A percentile compares a stretch with the other conserved stretches of the same genome.
Conservation (phyloP, 2,797 vertebrate genomes). For the Xenopus petersii region DNA sequence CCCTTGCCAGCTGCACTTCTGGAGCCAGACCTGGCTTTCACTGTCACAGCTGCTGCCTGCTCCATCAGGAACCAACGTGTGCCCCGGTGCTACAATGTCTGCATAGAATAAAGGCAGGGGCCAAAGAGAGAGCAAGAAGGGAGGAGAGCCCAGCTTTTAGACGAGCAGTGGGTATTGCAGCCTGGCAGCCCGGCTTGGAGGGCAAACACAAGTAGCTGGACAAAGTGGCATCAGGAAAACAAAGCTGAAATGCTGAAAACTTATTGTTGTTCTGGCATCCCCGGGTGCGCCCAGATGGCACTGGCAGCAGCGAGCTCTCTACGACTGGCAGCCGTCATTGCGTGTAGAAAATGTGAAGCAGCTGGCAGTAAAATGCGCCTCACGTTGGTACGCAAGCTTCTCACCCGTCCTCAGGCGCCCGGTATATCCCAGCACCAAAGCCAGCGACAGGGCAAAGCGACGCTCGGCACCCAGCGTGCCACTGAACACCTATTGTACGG, state of each 20-base stretch:
- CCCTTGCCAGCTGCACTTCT: slow-evolving; percentile 23
- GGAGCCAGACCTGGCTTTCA: slow-evolving; percentile 25
- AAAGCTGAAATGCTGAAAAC: not conserved
- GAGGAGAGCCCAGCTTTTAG: not conserved
- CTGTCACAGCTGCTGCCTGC: slow-evolving; percentile 22
- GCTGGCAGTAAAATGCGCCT: not conserved
- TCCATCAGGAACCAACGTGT: slow-evolving; percentile 16
- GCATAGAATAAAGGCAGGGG: not conserved
- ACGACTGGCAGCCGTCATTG: slow-evolving; percentile 9
- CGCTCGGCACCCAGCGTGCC: not conserved
- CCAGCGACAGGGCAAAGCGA: not conserved
- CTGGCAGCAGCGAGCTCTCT: not conserved
- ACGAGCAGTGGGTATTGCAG: not conserved
- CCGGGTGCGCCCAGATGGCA: slow-evolving; percentile 11
- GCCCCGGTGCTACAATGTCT: not conserved
- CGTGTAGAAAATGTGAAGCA: not conserved
- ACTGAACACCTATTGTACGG: too few species aligned
- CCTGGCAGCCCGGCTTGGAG: not conserved
- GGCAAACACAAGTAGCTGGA: not conserved
- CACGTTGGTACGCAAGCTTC: not conserved
- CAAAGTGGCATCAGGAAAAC: not conserved
- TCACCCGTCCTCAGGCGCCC: too few species aligned
- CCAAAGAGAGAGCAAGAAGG: not conserved
- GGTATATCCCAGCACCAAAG: not conserved
- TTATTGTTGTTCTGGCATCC: not conserved